Percentiles rank a stretch among this genome's conserved stretches.
Evolutionary conservation across 2,797 vertebrate species (phyloP).

Genomic region (Sebastes matsubarae): DNA sequence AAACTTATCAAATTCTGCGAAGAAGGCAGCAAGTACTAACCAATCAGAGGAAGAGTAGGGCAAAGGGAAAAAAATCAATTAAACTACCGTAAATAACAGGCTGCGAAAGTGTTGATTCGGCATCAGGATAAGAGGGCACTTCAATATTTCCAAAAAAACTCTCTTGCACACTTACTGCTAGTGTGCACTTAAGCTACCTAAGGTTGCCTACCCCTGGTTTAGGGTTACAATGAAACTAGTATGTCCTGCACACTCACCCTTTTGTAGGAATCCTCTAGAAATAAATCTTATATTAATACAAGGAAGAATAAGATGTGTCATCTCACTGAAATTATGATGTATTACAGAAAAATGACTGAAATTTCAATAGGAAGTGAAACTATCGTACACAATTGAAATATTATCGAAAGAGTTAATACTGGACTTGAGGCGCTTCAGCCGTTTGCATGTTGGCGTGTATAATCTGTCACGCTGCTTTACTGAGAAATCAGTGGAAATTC

Average conservation of each 20-base stretch:
- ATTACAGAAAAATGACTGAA: neutral
- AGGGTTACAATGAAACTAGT: neutral
- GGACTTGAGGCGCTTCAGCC: neutral
- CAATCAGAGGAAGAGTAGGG: too few species aligned
- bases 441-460: slow-evolving; percentile 23
- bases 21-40: too few species aligned
- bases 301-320: neutral
- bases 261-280: neutral
- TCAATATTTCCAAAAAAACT: too few species aligned
- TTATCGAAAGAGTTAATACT: neutral
- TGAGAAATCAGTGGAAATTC: slow-evolving; percentile 45
- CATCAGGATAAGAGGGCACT: too few species aligned
- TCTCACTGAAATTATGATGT: neutral
- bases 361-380: neutral
- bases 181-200: too few species aligned
- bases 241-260: neutral
- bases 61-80: too few species aligned
- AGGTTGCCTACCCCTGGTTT: too few species aligned
- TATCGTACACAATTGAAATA: neutral
- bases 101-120: too few species aligned
- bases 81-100: too few species aligned
- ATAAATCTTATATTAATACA: neutral
- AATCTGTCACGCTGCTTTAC: slow-evolving; percentile 41
- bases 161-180: too few species aligned
- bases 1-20: too few species aligned